Evolutionary conservation across 2,113 vertebrate genomes (phyloP).

Genomic region (Dicaeum eximium): DNA sequence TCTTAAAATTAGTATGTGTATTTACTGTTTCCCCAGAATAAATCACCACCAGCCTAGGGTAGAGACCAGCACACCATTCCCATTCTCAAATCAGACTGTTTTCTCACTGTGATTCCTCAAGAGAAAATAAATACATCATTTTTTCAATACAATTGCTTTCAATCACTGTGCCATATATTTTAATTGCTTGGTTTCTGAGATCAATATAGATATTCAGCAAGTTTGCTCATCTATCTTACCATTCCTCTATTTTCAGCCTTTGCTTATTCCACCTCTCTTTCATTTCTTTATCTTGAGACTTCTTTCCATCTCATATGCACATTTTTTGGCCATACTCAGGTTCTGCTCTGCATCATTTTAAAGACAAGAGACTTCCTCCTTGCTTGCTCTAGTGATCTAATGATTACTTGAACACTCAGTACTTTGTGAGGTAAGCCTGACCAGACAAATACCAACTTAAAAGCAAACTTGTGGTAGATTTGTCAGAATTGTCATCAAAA

Average conservation of each 20-base stretch:
- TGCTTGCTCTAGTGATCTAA: neutral
- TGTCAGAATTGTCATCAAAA: neutral
- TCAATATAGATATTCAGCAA: neutral
- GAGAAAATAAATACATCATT: neutral
- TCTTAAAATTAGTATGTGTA: accelerated
- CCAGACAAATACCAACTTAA: neutral
- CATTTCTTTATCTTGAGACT: neutral
- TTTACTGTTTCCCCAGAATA: neutral
- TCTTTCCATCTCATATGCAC: neutral
- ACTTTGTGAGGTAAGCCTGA: neutral
- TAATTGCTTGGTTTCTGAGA: neutral
- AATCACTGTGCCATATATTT: neutral
- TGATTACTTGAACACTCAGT: neutral
- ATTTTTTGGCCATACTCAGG: neutral
- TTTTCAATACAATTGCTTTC: neutral
- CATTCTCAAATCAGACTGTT: neutral
- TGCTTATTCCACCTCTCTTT: neutral
- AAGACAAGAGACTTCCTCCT: neutral
- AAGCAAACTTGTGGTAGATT: neutral
- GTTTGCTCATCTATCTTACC: neutral
- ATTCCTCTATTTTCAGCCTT: neutral
- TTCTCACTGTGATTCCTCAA: neutral
- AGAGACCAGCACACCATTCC: neutral
- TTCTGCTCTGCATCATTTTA: neutral
- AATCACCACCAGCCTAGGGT: neutral